Evolutionary conservation across 2,888 invertebrate genomes (phyloP), one percentile per base, ranked within the genome.

Genomic region (Mamestra brassicae): DNA sequence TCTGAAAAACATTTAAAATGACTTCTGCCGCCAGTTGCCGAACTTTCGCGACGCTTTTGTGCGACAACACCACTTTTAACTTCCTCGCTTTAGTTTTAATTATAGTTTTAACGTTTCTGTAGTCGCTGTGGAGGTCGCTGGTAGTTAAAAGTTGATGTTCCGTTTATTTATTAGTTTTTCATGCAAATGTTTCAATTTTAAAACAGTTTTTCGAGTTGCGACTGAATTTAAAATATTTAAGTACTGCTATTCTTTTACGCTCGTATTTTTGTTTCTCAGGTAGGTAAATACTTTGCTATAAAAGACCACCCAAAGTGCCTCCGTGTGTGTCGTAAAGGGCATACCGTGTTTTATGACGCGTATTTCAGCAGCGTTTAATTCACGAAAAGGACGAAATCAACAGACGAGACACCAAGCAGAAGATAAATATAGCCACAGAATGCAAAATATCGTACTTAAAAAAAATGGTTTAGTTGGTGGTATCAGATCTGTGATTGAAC

Each of bases 41-140:
- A 85, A 87, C 78, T 78, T 86, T 78, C 60, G 63, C 79, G 86
- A 0, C 78, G 81, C 76, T 76, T 81, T 79, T 76, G 67, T 65
- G 68, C 81, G 74, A 83, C 84, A 78, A 85, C 78, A 80, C 50
- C 61, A 76, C 76, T 85, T 87, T 75, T 68, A 80, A 85, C 80
- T 71, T 75, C 69, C 67, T 67, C 73, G 54, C 60, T 82, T 80
- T 76, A 83, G 76, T 85, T 85, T 82, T 79, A 81, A 85, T 73
- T 78, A 79, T 80, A 79, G 74, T 87, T 85, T 80, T 60, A 75
- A 47, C 57, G 36, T 70, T 71, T 50, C 83, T 34, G 47, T 64
- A 84, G 50, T 11, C 26, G 17, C 47, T 52, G 38, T 42, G 58
- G 57, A 72, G 71, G 77, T 69, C 60, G 54, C 6, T 7, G 42